Conservation (phyloP, 2,888 invertebrate species). For the Philaethria dido region DNA sequence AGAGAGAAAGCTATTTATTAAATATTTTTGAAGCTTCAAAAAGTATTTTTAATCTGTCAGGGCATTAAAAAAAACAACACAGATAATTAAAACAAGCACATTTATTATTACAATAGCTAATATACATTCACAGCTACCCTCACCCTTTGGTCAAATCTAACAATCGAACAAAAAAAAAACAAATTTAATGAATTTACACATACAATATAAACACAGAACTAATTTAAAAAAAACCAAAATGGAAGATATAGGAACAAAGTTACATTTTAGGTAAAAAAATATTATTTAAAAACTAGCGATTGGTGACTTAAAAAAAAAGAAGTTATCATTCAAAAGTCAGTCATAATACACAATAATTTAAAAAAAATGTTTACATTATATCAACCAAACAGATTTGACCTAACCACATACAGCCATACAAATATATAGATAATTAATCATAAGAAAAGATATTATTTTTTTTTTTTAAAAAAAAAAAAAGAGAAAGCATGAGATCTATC, state of each 20-base stretch:
- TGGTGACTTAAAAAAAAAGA: no score
- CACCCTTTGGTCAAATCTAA: conserved; percentile 57
- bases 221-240: conserved; percentile 11
- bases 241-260: conserved; percentile 24
- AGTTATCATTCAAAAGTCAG: not conserved
- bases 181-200: conserved; percentile 24
- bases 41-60: no score
- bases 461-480: conserved; percentile 28
- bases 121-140: conserved; percentile 60
- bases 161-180: conserved; percentile 32
- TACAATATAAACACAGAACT: conserved; percentile 19
- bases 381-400: conserved; percentile 35
- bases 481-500: conserved; percentile 47
- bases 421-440: conserved; percentile 24
- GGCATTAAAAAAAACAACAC: conserved; percentile 2
- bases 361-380: conserved; percentile 9
- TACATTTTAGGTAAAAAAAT: conserved; percentile 9
- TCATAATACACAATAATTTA: conserved; percentile 11
- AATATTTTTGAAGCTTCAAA: no score
- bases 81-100: conserved; percentile 64
- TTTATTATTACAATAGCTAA: conserved; percentile 69
- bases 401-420: conserved; percentile 27
- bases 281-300: no score
- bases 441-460: conserved; percentile 20
- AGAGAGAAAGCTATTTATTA: no score